These are phyloP conservation scores for Euschistus heros DNA, from an alignment of 1,140 invertebrate genomes.

Conservation along the genomic window DNA sequence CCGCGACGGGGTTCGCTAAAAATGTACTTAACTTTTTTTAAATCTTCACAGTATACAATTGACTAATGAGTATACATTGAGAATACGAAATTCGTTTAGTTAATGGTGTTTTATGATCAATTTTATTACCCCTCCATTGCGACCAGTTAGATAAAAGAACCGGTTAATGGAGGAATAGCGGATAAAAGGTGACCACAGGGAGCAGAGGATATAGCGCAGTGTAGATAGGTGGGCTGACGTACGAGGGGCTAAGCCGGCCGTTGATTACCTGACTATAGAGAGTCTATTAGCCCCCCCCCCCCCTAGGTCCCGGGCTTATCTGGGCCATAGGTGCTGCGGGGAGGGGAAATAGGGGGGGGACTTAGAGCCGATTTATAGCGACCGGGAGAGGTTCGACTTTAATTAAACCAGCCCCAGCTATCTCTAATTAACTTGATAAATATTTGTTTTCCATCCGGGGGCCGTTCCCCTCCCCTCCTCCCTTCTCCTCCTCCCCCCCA, in stretches of 20 bases:
- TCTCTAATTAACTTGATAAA: constrained; percentile 17
- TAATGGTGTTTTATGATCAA: no score
- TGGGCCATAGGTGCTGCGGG: not conserved
- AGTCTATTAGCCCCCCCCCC: not conserved
- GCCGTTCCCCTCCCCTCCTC: not conserved
- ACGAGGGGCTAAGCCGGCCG: not conserved
- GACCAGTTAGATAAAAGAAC: no score
- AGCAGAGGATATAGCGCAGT: not conserved
- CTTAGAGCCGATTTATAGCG: not conserved
- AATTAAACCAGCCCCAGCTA: constrained; percentile 6
- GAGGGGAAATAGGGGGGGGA: no score
- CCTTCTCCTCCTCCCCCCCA: no score
- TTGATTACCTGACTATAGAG: constrained; percentile 15
- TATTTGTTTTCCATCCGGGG: constrained; percentile 14
- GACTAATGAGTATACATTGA: no score
- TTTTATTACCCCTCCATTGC: no score
- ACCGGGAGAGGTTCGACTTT: not conserved
- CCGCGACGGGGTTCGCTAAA: no score
- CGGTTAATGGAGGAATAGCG: no score
- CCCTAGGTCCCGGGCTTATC: not conserved
- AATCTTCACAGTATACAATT: no score
- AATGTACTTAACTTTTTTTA: no score
- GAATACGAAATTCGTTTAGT: no score
- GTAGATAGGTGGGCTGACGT: constrained; percentile 9
- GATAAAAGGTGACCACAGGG: no score